Evolutionary conservation across 2,113 vertebrate genomes (phyloP).

Genomic region (Reinhardtius hippoglossoides): DNA sequence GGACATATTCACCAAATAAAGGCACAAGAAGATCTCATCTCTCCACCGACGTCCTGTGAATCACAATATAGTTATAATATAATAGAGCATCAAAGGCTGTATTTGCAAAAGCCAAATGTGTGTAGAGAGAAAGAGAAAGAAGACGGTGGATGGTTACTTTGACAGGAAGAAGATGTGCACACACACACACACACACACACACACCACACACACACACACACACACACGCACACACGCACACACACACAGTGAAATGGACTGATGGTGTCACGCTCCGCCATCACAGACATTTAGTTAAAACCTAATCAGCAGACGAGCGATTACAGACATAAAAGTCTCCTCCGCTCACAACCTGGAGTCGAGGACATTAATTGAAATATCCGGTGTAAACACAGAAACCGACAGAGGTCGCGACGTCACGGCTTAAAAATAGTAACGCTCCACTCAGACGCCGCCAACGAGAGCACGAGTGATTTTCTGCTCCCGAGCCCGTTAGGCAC

Average conservation of each 20-base stretch:
- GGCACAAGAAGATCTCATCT: too few relatives aligned
- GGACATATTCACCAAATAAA: too few relatives aligned
- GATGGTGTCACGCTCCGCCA: conserved; percentile 27
- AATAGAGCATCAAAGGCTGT: too few relatives aligned
- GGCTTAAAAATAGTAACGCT: conserved; percentile 65
- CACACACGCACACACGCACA: background rate
- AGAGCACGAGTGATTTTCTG: conserved; percentile 25
- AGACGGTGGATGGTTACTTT: too few relatives aligned
- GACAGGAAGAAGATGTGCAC: too few relatives aligned
- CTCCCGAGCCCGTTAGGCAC: conserved; percentile 55
- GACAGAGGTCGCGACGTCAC: conserved; percentile 41
- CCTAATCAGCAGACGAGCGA: conserved; percentile 54
- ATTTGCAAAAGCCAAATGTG: too few relatives aligned
- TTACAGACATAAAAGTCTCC: conserved; percentile 44
- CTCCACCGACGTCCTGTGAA: too few relatives aligned
- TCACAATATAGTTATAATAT: too few relatives aligned
- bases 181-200: too few relatives aligned
- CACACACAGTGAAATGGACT: conserved; percentile 17
- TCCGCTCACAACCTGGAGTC: conserved; percentile 36
- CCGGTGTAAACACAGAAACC: conserved; percentile 44
- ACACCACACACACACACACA: too few relatives aligned
- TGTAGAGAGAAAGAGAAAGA: too few relatives aligned
- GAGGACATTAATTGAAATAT: conserved; percentile 65
- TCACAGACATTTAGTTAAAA: conserved; percentile 46
- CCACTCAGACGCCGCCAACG: conserved; percentile 35